Conservation (phyloP, 2,888 invertebrate species). For the Clistopyga incitator region DNA sequence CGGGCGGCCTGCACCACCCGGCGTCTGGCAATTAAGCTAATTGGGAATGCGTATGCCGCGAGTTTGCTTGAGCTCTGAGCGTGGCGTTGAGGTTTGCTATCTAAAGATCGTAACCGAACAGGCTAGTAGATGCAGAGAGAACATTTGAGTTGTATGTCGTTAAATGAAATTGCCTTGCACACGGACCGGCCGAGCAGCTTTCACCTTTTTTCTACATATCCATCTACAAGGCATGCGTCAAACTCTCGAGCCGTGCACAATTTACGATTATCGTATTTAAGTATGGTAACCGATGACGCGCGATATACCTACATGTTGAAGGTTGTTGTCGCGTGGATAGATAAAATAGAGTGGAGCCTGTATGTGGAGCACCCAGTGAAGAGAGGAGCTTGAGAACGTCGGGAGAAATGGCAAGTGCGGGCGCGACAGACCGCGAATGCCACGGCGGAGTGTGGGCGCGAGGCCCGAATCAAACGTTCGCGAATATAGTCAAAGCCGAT, state of each 20-base stretch:
- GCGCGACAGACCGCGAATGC: conserved; percentile 40
- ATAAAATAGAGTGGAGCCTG: background rate
- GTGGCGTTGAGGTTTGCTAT: conserved; percentile 18
- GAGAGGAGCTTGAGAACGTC: background rate
- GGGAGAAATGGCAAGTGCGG: conserved; percentile 38
- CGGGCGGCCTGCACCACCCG: conserved; percentile 4
- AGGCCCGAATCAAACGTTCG: conserved; percentile 61
- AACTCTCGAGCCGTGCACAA: no score
- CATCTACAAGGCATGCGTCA: background rate
- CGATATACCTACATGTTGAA: background rate
- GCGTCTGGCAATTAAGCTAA: conserved; percentile 56
- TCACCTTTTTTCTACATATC: background rate
- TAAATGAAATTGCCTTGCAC: conserved; percentile 52
- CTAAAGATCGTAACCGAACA: conserved; percentile 49
- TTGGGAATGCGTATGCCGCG: conserved; percentile 51
- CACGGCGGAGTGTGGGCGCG: conserved; percentile 50
- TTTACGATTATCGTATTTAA: no score
- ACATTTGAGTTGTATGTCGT: conserved; percentile 52
- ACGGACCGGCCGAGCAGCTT: conserved; percentile 18
- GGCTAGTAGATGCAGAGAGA: background rate
- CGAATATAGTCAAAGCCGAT: conserved; percentile 26
- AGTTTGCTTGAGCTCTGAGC: conserved; percentile 17
- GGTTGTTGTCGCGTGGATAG: background rate
- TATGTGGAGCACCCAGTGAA: background rate
- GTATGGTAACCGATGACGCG: no score